phyloP scores from a whole-genome alignment of 2,888 invertebrate species.

The Heliconius ismenius region DNA sequence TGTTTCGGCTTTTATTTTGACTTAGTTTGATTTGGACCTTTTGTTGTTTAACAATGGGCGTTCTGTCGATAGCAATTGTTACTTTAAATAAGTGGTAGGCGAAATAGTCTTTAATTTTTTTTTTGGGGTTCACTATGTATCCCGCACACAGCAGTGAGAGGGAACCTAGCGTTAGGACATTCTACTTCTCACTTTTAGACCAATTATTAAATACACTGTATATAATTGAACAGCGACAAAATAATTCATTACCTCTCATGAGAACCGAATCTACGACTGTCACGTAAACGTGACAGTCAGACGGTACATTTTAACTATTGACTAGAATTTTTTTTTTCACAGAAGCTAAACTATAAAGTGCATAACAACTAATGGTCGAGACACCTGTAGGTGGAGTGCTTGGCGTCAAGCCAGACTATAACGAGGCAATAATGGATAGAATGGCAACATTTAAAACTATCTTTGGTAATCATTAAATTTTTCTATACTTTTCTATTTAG shows the following conservation, averaged over 20 bases:
- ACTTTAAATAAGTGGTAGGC: too few species aligned
- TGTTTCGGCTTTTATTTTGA: slow-evolving; percentile 1
- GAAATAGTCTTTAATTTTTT: too few species aligned
- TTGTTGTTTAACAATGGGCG: not conserved
- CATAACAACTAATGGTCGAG: slow-evolving; percentile 19
- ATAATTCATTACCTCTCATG: too few species aligned
- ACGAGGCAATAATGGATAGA: slow-evolving; percentile 27
- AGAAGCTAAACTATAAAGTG: not conserved
- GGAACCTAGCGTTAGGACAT: not conserved
- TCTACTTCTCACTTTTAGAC: not conserved
- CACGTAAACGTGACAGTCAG: not conserved
- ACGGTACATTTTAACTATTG: not conserved
- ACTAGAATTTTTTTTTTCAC: not conserved
- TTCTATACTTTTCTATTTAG: not conserved
- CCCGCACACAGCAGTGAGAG: not conserved
- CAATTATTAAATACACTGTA: too few species aligned
- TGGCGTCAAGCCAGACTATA: slow-evolving; percentile 32
- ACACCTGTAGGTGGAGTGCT: slow-evolving; percentile 30
- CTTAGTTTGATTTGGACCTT: not conserved
- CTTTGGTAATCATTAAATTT: not conserved
- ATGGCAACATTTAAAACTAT: slow-evolving; percentile 18
- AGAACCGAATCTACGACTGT: not conserved
- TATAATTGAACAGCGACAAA: too few species aligned
- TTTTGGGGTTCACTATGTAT: not conserved
- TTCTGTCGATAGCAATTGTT: not conserved